These are phyloP conservation scores for Brienomyrus brachyistius DNA, from an alignment of 2,113 vertebrate species.

Conservation along the genomic window DNA sequence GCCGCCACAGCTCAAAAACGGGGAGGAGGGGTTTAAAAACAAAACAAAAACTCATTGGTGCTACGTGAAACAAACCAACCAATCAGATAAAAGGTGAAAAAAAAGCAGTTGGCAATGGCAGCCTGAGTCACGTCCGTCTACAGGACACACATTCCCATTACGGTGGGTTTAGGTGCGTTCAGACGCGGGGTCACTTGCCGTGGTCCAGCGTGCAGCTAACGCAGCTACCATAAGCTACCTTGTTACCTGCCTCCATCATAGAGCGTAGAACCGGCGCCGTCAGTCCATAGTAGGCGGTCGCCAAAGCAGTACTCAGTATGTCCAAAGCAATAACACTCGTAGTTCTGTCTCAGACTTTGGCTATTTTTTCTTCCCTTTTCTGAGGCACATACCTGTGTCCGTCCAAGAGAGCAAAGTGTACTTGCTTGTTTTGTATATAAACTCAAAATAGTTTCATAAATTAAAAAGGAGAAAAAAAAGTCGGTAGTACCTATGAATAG, in stretches of 20 bases:
- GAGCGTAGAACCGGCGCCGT: slow-evolving; percentile 34
- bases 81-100: slow-evolving; percentile 26
- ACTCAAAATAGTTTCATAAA: slow-evolving; percentile 60
- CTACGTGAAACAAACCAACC: slow-evolving; percentile 49
- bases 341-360: slow-evolving; percentile 32
- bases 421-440: slow-evolving; percentile 53
- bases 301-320: slow-evolving; percentile 63
- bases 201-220: slow-evolving; percentile 52
- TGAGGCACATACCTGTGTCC: slow-evolving; percentile 44
- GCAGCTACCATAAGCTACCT: slow-evolving; percentile 57
- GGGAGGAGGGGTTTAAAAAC: neutral
- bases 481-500: slow-evolving; percentile 52
- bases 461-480: slow-evolving; percentile 39
- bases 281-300: slow-evolving; percentile 40
- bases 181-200: slow-evolving; percentile 31
- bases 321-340: slow-evolving; percentile 62
- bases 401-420: slow-evolving; percentile 43
- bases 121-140: slow-evolving; percentile 24
- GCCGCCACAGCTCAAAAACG: slow-evolving; percentile 38
- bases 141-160: slow-evolving; percentile 34
- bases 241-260: slow-evolving; percentile 54
- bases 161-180: slow-evolving; percentile 34
- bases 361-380: slow-evolving; percentile 20
- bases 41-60: slow-evolving; percentile 45
- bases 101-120: neutral